A percentile compares a stretch with the other conserved stretches of the same genome.
These are phyloP conservation scores for Gambusia affinis DNA, from an alignment of 2,113 vertebrate species.

Conservation along the genomic window DNA sequence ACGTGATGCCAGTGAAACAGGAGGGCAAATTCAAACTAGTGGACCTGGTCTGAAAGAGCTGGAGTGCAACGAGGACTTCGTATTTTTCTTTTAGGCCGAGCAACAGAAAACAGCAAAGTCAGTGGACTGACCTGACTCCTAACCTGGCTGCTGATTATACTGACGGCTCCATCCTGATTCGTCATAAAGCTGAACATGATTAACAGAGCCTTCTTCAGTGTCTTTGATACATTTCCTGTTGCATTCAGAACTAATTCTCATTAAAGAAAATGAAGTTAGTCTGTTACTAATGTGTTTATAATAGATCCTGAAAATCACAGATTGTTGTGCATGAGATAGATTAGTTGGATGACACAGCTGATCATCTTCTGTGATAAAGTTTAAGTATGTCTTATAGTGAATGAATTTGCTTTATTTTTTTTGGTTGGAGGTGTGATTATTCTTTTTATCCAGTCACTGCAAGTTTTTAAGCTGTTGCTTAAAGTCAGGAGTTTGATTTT, in stretches of 20 bases:
- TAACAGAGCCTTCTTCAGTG: background rate
- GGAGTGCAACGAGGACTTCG: background rate
- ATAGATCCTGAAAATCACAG: background rate
- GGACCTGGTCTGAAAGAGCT: constrained; percentile 82
- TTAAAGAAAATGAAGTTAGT: background rate
- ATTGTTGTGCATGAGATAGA: background rate
- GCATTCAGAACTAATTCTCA: background rate
- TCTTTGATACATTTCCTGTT: background rate
- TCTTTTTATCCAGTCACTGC: background rate
- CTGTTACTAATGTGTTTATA: background rate
- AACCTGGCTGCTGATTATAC: background rate
- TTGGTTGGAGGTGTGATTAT: no score
- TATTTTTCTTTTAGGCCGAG: background rate
- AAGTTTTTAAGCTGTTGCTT: background rate
- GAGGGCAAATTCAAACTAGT: constrained; percentile 89
- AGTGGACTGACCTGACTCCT: background rate
- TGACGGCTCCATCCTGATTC: background rate
- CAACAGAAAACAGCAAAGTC: background rate
- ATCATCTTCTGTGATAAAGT: background rate
- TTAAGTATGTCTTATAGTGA: background rate
- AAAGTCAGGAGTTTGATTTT: no score
- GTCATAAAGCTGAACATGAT: background rate
- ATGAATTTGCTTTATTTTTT: background rate
- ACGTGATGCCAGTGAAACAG: constrained; percentile 83
- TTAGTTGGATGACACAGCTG: background rate